Evolutionary conservation across 2,888 invertebrate genomes (phyloP).

Genomic region (Agrotis puta): DNA sequence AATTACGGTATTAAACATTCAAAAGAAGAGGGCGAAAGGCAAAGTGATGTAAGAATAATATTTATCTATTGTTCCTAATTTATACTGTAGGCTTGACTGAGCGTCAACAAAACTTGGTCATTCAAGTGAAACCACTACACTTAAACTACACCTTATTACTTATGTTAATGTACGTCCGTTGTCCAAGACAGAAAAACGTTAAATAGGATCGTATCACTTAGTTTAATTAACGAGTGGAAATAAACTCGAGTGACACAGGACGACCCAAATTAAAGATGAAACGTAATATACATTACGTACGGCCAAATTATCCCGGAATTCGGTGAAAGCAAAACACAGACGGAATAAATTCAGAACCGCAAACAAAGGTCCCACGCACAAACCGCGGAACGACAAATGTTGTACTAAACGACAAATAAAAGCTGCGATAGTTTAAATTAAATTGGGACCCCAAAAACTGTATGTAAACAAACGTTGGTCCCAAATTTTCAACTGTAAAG

Average conservation of each 20-base stretch:
- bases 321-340: slow-evolving; percentile 76
- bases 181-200: slow-evolving; percentile 60
- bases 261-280: slow-evolving; percentile 87
- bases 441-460: slow-evolving; percentile 89
- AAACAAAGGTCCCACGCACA: slow-evolving; percentile 83
- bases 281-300: slow-evolving; percentile 80
- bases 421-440: slow-evolving; percentile 89
- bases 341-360: slow-evolving; percentile 80
- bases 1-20: slow-evolving; percentile 3
- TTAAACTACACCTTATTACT: slow-evolving; percentile 51
- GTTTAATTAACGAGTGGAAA: slow-evolving; percentile 80
- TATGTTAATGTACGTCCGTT: slow-evolving; percentile 56
- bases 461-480: slow-evolving; percentile 85
- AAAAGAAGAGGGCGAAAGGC: not conserved
- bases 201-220: slow-evolving; percentile 75
- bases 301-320: slow-evolving; percentile 83
- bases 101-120: slow-evolving; percentile 12
- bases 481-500: slow-evolving; percentile 77
- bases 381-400: slow-evolving; percentile 84
- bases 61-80: slow-evolving; percentile 17
- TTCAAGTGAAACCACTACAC: slow-evolving; percentile 58
- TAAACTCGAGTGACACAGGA: slow-evolving; percentile 77
- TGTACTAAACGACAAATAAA: slow-evolving; percentile 90
- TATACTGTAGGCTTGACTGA: not conserved
- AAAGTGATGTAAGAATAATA: not conserved